Percentiles rank a stretch among this genome's conserved stretches.
phyloP scores from a whole-genome alignment of 2,113 vertebrate species.

The Callospermophilus lateralis region DNA sequence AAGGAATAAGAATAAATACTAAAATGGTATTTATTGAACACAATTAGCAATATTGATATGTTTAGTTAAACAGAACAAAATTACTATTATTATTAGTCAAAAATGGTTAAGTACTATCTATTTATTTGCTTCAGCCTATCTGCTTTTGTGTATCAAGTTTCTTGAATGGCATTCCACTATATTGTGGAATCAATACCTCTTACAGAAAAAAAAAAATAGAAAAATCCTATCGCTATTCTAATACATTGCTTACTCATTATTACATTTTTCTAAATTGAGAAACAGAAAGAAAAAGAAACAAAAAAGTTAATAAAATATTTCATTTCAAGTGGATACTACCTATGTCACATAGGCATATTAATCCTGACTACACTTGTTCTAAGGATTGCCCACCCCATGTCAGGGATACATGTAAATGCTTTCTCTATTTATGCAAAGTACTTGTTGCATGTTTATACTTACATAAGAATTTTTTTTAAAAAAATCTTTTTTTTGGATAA shows the following conservation, averaged over 20 bases:
- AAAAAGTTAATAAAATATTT: neutral
- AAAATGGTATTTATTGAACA: neutral
- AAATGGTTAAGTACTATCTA: neutral
- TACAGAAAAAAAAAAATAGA: neutral
- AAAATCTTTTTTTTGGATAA: slow-evolving; percentile 20
- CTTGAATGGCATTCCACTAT: neutral
- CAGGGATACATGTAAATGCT: neutral
- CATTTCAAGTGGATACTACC: neutral
- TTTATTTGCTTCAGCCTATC: neutral
- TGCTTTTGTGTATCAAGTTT: slow-evolving; percentile 16
- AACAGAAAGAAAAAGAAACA: slow-evolving; percentile 21
- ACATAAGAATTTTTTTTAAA: slow-evolving; percentile 33
- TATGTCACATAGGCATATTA: fast-evolving
- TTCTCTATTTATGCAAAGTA: neutral
- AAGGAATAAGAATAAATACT: neutral
- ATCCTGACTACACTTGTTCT: neutral
- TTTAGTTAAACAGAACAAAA: slow-evolving; percentile 9
- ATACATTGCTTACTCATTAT: slow-evolving; percentile 25
- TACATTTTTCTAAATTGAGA: neutral
- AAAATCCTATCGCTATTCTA: neutral
- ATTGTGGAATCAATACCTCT: slow-evolving; percentile 9
- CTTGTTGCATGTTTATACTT: neutral
- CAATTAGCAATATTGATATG: neutral
- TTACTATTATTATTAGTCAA: neutral
- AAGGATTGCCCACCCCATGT: neutral